These are phyloP conservation scores for Micrastur ruficollis DNA, from an alignment of 2,797 vertebrate genomes.

Conservation along the genomic window DNA sequence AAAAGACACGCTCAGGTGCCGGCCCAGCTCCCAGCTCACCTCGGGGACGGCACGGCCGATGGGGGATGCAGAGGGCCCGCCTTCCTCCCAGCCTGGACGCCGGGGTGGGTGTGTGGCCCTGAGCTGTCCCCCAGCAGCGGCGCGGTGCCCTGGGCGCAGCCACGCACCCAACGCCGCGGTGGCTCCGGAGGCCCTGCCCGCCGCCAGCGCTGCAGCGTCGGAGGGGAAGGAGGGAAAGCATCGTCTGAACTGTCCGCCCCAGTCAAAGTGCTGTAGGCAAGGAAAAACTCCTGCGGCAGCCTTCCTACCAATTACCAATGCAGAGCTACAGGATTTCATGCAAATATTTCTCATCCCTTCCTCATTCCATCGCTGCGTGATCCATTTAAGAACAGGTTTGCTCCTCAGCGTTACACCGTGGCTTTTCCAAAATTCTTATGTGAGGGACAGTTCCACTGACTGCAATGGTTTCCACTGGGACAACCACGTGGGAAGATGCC, in stretches of 20 bases:
- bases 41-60: fast-evolving
- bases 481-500: not conserved
- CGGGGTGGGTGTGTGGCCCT: not conserved
- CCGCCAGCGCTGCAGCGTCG: fast-evolving
- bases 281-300: not conserved
- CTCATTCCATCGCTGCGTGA: not conserved
- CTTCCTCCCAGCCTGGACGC: not conserved
- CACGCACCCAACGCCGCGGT: fast-evolving
- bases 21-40: not conserved
- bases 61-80: not conserved
- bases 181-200: not conserved
- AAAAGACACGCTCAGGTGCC: fast-evolving
- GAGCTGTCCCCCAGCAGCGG: not conserved
- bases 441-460: not conserved
- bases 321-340: not conserved
- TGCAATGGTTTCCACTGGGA: not conserved
- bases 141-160: not conserved
- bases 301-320: not conserved
- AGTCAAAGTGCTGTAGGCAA: not conserved
- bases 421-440: not conserved
- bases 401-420: not conserved
- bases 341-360: not conserved
- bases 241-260: not conserved
- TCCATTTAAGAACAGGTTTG: not conserved
- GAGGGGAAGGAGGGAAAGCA: not conserved